Conservation (phyloP, 2,113 vertebrate species). For the Cnemophilus loriae region DNA sequence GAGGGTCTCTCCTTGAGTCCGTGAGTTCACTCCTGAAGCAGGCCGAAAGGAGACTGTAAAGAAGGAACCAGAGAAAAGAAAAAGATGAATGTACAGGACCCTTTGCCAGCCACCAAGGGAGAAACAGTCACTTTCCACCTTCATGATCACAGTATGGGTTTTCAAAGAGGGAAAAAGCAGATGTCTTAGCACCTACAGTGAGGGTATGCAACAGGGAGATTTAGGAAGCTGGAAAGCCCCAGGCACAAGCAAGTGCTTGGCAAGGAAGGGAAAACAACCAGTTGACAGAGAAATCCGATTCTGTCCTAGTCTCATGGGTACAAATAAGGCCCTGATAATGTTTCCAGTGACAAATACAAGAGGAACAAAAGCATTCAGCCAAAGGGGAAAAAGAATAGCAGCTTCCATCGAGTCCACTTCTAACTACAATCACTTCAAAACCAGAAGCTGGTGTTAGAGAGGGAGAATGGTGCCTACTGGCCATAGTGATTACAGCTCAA, state of each 20-base stretch:
- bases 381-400: background rate
- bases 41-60: slow-evolving; percentile 91
- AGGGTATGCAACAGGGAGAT: background rate
- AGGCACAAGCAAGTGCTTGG: background rate
- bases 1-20: slow-evolving; percentile 86
- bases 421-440: background rate
- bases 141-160: slow-evolving; percentile 70
- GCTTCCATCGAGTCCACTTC: background rate
- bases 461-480: background rate
- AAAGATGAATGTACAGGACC: slow-evolving; percentile 65
- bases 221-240: background rate
- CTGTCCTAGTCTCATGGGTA: background rate
- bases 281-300: background rate
- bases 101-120: slow-evolving; percentile 12
- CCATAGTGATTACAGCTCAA: background rate
- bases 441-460: background rate
- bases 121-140: slow-evolving; percentile 56
- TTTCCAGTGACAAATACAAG: background rate
- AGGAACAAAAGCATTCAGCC: background rate
- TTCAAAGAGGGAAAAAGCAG: background rate
- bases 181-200: background rate
- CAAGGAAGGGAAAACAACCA: background rate
- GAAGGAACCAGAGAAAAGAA: slow-evolving; percentile 80
- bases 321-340: background rate
- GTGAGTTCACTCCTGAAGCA: slow-evolving; percentile 87